Base-by-base conservation (phyloP, 2,888 invertebrate species). In the Cataglyphis livida region DNA sequence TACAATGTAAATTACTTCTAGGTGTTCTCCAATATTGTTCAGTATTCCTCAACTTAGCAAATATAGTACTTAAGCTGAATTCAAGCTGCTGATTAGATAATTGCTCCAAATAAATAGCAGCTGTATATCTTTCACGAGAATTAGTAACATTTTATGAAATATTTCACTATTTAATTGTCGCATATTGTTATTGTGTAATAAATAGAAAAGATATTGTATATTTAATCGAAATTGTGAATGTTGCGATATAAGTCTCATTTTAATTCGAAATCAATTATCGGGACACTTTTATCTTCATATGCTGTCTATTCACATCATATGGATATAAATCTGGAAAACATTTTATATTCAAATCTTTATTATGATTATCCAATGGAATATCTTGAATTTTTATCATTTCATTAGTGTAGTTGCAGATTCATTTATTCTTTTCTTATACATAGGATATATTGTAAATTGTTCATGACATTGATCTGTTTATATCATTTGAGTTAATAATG, bases 21-120 rank as follows among this genome's bases (percentile, higher is more conserved):
- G 85, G 84, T 85, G 62, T 88, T 82, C 66, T 64, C 88, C 88
- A 87, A 82, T 84, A 88, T 44, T 87, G 32, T 5, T 32, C 81
- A 3, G 89, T 88, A 75, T 90, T 90, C n/a, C 83, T 79, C 66
- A 89, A 74, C 44, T 84, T 84, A 2, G 85, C 64, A 73, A 90
- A 88, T 48, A 90, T 82, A n/a, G 88, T 85, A 28, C 59, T 87
- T 32, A 32, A 32, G 1, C 0, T 25, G 0, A 0, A 25, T 25
- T 25, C 1, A 25, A 25, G 1, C 25, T 25, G 25, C 25, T 25
- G 25, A 1, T 25, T 25, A 25, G 1, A 1, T 25, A 32, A 32
- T 32, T 32, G 32, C 32, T 32, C 32, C 3, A 32, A 32, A 32
- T 32, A 32, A 32, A 0, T 32, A 32, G 32, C 32, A 32, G 4